Base-by-base conservation (phyloP, 2,113 vertebrate species). In the Amphiprion percula region DNA sequence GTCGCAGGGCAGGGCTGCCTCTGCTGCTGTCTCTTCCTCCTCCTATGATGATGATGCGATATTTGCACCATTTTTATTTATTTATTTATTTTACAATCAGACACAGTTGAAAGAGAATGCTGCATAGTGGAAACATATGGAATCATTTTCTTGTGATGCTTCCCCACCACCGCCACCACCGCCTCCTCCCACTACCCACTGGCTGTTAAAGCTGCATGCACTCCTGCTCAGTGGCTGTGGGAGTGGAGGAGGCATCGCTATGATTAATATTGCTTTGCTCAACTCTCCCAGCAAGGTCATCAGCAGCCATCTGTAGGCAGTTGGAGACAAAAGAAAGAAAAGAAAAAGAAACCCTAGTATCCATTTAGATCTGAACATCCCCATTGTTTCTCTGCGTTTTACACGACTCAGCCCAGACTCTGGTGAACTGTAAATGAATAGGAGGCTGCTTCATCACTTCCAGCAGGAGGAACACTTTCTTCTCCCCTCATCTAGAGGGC, bases 401-500 rank as follows among this genome's bases (percentile, higher is more conserved):
- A 82, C 83, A 75, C 3, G 71, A 76, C 76, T 74, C 61, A 85
- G 61, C 67, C 28, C 76, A 83, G 62, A 72, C 58, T 73, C 21
- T 19, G 37, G 37, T 56, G 64, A 82, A 64, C 46, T 17, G 64
- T 56, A 85, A 62, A 68, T 39, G 39, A 58, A 54, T 21, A 39
- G 52, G 16, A 60, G 64, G 66, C 26, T 21, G 61, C 66, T 68
- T 69, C 68, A 84, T 80, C 54, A 47, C 75, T 54, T 77, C 67
- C 58, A 83, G 30, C 70, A 46, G n/a, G n/a, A 5, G 15, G 12
- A 6, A 55, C 69, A 84, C 16, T 83, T 85, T 65, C 71, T 12
- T n/a, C 62, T 46, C 4, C 33, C 69, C 39, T 80, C 88, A 56
- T 81, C 88, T 85, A 93, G 93, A 88, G 87, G 92, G 91, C 87